Base-by-base conservation (phyloP, 2,888 invertebrate species). In the Spodoptera picta region DNA sequence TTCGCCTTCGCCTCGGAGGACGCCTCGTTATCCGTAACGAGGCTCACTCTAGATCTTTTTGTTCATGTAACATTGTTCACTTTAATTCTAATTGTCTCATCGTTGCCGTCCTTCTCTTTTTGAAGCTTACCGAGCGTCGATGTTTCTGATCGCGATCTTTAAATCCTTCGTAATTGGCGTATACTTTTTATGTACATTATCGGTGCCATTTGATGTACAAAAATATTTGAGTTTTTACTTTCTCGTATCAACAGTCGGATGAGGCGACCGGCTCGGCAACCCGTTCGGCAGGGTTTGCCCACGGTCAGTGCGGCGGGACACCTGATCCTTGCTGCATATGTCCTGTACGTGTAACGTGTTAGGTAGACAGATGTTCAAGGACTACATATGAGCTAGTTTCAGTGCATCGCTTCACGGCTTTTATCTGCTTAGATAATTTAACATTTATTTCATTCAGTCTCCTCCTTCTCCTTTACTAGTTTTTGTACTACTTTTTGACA, bases 281-380 rank as follows among this genome's bases (percentile, higher is more conserved):
- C 85, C 85, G 92, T 93, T 88, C 79, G 79, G 84, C 81, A 81
- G 81, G 86, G 88, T 87, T 90, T 89, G 90, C 74, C 89, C 89
- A 87, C 92, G 92, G 93, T 90, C 92, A 90, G 88, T 87, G 87
- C 89, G 92, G 90, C 90, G 84, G 87, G 93, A 93, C 93, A 94
- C 92, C 93, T 93, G 94, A 94, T 92, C 91, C 88, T 77, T 76
- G 77, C 79, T 86, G 85, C 92, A 90, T 88, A 91, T 90, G 92
- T 84, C 87, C 73, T 82, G 75, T 81, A 76, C 77, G 77, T 78
- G 77, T 72, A 75, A 77, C 71, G 76, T 77, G 80, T 81, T 85
- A 80, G 84, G 83, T 79, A 77, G 87, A 86, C 90, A 89, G 87
- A 90, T 91, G 89, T 87, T 86, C 85, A 84, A 87, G 84, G 86